These are phyloP conservation scores for Liodrosophila aerea DNA, from an alignment of 2,888 invertebrate species.

Conservation along the genomic window DNA sequence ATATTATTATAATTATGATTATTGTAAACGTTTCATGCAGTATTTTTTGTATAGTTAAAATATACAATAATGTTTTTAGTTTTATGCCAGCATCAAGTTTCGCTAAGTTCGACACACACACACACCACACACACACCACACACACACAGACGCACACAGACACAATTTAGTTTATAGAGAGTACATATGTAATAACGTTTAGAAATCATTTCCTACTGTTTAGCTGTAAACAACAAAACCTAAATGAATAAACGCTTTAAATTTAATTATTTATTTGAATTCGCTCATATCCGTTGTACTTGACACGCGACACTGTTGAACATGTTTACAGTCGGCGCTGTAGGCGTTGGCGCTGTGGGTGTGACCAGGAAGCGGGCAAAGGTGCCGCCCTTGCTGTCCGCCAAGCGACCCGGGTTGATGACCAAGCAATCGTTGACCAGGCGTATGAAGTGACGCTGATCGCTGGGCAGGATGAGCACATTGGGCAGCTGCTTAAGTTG, in stretches of 20 bases:
- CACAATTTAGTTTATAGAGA: constrained; percentile 52
- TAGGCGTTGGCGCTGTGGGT: constrained; percentile 78
- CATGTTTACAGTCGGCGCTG: constrained; percentile 75
- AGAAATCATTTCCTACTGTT: constrained; percentile 74
- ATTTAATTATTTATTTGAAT: constrained; percentile 5
- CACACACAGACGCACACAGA: constrained; percentile 18
- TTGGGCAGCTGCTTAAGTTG: constrained; percentile 90
- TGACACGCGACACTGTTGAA: constrained; percentile 83
- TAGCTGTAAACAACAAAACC: constrained; percentile 71
- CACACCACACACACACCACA: constrained; percentile 7
- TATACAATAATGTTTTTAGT: constrained; percentile 68
- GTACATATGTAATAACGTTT: constrained; percentile 61
- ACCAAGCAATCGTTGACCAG: constrained; percentile 90
- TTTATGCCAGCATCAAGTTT: constrained; percentile 41
- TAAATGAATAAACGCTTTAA: constrained; percentile 73
- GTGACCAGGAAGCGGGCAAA: constrained; percentile 88
- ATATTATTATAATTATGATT: constrained; percentile 24
- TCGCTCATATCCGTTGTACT: constrained; percentile 76
- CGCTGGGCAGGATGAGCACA: constrained; percentile 91
- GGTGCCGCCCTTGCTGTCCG: constrained; percentile 89
- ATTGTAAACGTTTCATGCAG: constrained; percentile 69
- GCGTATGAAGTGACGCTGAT: constrained; percentile 91
- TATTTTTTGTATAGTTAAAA: constrained; percentile 76
- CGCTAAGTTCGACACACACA: constrained; percentile 55
- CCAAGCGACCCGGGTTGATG: constrained; percentile 92